Percentiles rank a stretch among this genome's conserved stretches.
These are phyloP conservation scores for Triops longicaudatus DNA, from an alignment of 1,140 invertebrate species.

Conservation along the genomic window DNA sequence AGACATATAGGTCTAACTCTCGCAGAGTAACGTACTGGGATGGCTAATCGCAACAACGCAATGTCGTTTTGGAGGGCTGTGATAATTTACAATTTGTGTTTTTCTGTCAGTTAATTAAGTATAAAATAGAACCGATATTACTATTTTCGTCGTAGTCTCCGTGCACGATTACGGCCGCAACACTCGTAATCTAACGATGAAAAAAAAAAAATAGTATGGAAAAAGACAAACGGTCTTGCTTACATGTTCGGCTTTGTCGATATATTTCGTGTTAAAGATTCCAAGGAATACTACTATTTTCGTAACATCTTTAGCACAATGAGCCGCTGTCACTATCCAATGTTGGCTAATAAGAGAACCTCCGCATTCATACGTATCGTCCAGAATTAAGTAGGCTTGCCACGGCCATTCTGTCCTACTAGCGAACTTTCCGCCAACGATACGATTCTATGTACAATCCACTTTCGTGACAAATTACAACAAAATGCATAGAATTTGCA, in stretches of 20 bases:
- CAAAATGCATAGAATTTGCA: background rate
- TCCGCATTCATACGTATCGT: constrained; percentile 38
- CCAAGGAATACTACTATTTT: background rate
- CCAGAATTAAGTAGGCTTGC: constrained; percentile 20
- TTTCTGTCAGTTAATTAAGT: background rate
- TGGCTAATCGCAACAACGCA: constrained; percentile 27
- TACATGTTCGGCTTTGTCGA: background rate
- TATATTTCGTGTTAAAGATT: background rate
- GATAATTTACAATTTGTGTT: background rate
- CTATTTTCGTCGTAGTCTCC: background rate
- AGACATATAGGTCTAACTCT: constrained; percentile 29
- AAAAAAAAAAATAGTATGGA: background rate
- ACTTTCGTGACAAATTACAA: background rate
- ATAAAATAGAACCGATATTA: background rate
- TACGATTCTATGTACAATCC: constrained; percentile 19
- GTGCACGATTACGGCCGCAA: background rate
- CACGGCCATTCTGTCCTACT: constrained; percentile 25
- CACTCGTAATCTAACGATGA: background rate
- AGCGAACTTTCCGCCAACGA: constrained; percentile 21
- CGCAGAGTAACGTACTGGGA: constrained; percentile 25
- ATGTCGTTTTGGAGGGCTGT: constrained; percentile 25
- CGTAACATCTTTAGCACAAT: constrained; percentile 34
- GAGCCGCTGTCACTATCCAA: constrained; percentile 44
- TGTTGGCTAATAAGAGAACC: constrained; percentile 39
- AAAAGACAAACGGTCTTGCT: background rate